A percentile compares a stretch with the other conserved stretches of the same genome.
Evolutionary conservation across 2,113 vertebrate genomes (phyloP).

Genomic region (Oncorhynchus keta): DNA sequence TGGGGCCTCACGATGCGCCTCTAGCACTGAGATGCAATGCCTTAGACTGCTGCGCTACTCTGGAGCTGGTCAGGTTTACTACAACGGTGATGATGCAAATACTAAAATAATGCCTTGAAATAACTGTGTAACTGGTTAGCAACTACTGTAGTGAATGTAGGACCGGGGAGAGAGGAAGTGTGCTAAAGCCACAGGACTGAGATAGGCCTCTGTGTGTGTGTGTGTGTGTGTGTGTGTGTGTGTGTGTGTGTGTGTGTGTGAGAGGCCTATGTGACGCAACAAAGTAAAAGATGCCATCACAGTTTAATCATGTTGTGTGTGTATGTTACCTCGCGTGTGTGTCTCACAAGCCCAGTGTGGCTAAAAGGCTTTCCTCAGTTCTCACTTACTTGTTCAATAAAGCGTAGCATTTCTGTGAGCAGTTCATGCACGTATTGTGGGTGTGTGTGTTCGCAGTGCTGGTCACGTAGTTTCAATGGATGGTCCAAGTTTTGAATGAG

Average conservation of each 20-base stretch:
- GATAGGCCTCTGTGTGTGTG: constrained; percentile 4
- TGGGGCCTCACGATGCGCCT: no score
- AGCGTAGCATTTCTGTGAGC: constrained; percentile 45
- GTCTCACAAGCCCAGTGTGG: constrained; percentile 37
- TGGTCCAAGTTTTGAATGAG: constrained; percentile 51
- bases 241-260: no score
- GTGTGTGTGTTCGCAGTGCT: constrained; percentile 46
- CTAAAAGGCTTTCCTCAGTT: constrained; percentile 33
- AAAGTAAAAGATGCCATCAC: no score
- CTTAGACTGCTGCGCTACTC: no score
- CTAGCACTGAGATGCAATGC: no score
- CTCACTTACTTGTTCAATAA: constrained; percentile 55
- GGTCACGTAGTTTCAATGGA: constrained; percentile 63
- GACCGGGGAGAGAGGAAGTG: constrained; percentile 44
- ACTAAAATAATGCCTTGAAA: not conserved
- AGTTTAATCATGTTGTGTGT: not conserved
- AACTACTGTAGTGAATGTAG: not conserved
- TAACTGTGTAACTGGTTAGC: not conserved
- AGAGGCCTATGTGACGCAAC: not conserved
- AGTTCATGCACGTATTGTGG: constrained; percentile 58
- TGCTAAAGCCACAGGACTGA: constrained; percentile 26
- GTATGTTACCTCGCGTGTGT: not conserved
- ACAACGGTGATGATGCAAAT: not conserved
- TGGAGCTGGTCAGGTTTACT: not conserved
- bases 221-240: not conserved